Evolutionary conservation across 2,113 vertebrate species (phyloP), one percentile per base, ranked within the genome.

Genomic region (Cebus imitator): DNA sequence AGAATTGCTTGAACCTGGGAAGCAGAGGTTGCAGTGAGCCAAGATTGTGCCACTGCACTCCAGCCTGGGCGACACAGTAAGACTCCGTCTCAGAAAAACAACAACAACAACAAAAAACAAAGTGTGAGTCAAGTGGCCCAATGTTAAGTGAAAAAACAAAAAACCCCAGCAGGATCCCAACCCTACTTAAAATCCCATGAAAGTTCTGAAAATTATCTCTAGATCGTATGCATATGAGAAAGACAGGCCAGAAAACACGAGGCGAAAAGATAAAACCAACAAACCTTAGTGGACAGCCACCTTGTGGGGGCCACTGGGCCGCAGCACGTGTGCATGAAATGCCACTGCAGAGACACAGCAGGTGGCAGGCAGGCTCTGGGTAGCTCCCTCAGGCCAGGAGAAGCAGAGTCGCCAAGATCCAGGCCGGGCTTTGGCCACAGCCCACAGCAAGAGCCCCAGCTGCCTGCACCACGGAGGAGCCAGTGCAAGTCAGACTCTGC

Each of bases 261-360:
- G 10, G 18, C 4, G 14, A n/a, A 58, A 40, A 81, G 45, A 70
- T 37, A 55, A 52, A 52, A 23, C 43, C 72, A 37, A 6, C 0
- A 0, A 6, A 8, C n/a, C 48, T 58, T 20, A 4, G 8, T 0
- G 21, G 37, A 55, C 6, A 0, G 58, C 45, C 3, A 0, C 25
- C 45, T 48, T 1, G 7, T 13, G 32, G 75, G 70, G 8, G 1
- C 52, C 40, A 14, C 68, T 6, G 13, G 4, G 27, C 1, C 2
- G 5, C 70, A 25, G 5, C 70, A 25, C 40, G 50, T 13, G 20
- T 0, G 20, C 57, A 21, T 21, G 14, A 37, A 50, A 21, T 0
- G 6, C 48, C 78, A 52, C 5, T 0, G 43, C 32, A 32, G 43
- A 87, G 17, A 35, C 78, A 45, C 91, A 57, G 64, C 32, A 0